A percentile compares a stretch with the other conserved stretches of the same genome.
Evolutionary conservation across 2,797 vertebrate genomes (phyloP).

Genomic region (Bufotes viridis): DNA sequence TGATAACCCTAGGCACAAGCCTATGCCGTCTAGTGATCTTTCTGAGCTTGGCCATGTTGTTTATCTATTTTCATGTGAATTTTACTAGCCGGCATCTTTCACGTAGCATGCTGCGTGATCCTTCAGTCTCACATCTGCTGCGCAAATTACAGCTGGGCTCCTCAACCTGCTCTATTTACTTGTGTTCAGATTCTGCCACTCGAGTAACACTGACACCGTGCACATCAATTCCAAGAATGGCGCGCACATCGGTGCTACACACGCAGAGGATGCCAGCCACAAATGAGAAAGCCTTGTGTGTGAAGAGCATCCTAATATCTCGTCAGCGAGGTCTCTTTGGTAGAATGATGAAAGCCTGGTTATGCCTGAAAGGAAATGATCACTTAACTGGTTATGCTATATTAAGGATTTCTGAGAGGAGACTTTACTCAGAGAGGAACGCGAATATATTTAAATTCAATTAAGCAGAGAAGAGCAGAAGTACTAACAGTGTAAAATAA

Average conservation of each 20-base stretch:
- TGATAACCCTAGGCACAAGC: neutral
- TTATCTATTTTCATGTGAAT: slow-evolving; percentile 2
- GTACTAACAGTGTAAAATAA: slow-evolving; percentile 10
- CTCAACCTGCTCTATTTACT: slow-evolving; percentile 32
- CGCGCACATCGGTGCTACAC: neutral
- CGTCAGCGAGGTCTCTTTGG: neutral
- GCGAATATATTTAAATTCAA: neutral
- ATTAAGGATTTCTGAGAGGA: slow-evolving; percentile 1
- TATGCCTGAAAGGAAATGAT: slow-evolving; percentile 48
- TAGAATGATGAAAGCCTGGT: slow-evolving; percentile 41
- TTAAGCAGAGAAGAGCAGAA: slow-evolving; percentile 1
- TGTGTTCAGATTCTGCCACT: slow-evolving; percentile 34
- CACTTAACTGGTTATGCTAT: slow-evolving; percentile 47
- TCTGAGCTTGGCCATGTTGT: neutral
- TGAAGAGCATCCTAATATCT: slow-evolving; percentile 24
- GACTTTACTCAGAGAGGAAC: slow-evolving; percentile 7
- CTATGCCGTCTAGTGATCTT: neutral
- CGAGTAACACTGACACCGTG: slow-evolving; percentile 13
- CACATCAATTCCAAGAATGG: slow-evolving; percentile 10
- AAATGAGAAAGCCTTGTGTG: slow-evolving; percentile 10
- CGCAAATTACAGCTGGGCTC: neutral
- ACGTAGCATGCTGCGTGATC: slow-evolving; percentile 20
- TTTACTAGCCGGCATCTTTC: slow-evolving; percentile 11
- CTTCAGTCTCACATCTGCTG: slow-evolving; percentile 3
- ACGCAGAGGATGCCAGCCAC: slow-evolving; percentile 8